These are phyloP conservation scores for Hyles lineata DNA, from an alignment of 2,888 invertebrate species.

Conservation along the genomic window DNA sequence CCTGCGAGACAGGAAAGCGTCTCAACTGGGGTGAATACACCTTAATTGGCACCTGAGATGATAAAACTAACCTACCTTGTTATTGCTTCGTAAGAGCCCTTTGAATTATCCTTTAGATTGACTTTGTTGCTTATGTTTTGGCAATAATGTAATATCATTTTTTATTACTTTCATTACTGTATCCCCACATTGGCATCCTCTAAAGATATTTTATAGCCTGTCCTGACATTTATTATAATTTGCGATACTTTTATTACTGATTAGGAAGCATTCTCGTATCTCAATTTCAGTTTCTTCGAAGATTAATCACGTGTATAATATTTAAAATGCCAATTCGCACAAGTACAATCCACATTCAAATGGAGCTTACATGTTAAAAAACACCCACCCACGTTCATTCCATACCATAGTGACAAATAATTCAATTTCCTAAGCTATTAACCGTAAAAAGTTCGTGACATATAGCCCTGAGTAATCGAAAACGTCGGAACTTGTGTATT, in stretches of 20 bases:
- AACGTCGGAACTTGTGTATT: conserved; percentile 44
- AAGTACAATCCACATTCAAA: background rate
- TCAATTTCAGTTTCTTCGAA: too few species aligned
- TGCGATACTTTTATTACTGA: too few species aligned
- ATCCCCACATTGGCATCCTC: too few species aligned
- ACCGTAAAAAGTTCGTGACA: conserved; percentile 11
- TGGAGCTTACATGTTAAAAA: background rate
- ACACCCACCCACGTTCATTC: background rate
- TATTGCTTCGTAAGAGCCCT: conserved; percentile 4
- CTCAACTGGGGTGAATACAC: conserved; percentile 28
- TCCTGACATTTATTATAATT: too few species aligned
- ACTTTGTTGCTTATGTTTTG: background rate
- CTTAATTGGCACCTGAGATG: conserved; percentile 23
- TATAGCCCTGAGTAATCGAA: conserved; percentile 12
- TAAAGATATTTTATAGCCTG: too few species aligned
- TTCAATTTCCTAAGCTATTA: conserved; percentile 1
- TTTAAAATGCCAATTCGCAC: background rate
- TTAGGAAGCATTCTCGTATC: too few species aligned
- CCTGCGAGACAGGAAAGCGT: conserved; percentile 53
- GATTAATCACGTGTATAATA: background rate
- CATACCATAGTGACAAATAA: background rate
- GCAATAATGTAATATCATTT: background rate
- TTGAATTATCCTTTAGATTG: background rate
- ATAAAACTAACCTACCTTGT: conserved; percentile 24
- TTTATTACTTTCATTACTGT: too few species aligned